Conservation (phyloP, 2,888 invertebrate species). For the Anorthoa munda region DNA sequence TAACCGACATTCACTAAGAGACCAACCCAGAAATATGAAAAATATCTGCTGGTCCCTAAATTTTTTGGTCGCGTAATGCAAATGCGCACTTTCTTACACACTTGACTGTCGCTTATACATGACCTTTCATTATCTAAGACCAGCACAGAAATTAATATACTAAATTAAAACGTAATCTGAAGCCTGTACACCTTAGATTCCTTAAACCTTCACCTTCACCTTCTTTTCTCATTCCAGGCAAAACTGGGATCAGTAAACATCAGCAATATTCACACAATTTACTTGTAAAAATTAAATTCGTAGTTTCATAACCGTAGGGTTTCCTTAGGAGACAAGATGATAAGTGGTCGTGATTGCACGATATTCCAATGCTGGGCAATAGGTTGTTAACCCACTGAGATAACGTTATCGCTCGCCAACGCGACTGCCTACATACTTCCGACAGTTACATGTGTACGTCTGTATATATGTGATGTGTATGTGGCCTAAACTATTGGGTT, state of each 20-base stretch:
- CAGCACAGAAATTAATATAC: not conserved
- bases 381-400: constrained; percentile 90
- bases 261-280: constrained; percentile 13
- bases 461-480: constrained; percentile 36
- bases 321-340: constrained; percentile 80
- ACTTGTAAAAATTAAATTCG: constrained; percentile 29
- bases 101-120: too few relatives aligned
- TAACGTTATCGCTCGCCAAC: constrained; percentile 84
- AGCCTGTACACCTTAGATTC: not conserved
- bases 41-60: too few relatives aligned
- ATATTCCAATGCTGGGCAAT: constrained; percentile 83
- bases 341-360: constrained; percentile 83
- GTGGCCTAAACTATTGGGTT: constrained; percentile 36
- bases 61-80: too few relatives aligned
- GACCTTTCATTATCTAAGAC: not conserved
- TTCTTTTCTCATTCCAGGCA: not conserved
- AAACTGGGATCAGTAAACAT: constrained; percentile 4
- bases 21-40: too few relatives aligned
- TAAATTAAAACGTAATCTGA: not conserved
- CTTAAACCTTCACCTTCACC: not conserved
- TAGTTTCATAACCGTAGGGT: constrained; percentile 56
- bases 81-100: too few relatives aligned
- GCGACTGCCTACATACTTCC: constrained; percentile 89
- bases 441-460: constrained; percentile 46
- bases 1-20: too few relatives aligned